phyloP scores from a whole-genome alignment of 53 echinoderm and acorn worm genomes.

The Antedon mediterranea region DNA sequence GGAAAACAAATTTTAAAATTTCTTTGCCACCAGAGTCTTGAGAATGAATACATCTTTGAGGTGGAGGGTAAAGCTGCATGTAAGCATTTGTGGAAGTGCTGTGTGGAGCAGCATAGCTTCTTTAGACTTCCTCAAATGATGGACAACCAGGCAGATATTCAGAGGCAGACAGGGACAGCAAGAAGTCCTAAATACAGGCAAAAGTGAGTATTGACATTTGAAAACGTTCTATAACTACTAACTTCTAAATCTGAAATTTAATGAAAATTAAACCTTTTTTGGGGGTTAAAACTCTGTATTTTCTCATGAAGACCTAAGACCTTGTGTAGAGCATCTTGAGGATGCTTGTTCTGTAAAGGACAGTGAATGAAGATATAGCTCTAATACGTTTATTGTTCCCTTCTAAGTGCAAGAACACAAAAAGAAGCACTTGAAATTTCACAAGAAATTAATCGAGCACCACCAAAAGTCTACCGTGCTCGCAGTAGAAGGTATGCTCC shows the following conservation, averaged over 20 bases:
- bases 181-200: constrained; percentile 38
- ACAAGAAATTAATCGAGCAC: constrained; percentile 41
- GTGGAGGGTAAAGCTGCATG: constrained; percentile 45
- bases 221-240: neutral
- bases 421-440: constrained; percentile 58
- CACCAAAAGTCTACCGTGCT: constrained; percentile 57
- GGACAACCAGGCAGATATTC: constrained; percentile 12
- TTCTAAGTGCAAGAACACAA: constrained; percentile 63
- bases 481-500: constrained; percentile 58
- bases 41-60: constrained; percentile 60
- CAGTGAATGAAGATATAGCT: constrained; percentile 15
- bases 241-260: no score
- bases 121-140: constrained; percentile 56
- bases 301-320: no score
- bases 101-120: constrained; percentile 96
- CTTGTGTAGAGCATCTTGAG: no score
- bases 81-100: constrained; percentile 87
- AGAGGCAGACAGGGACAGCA: constrained; percentile 31
- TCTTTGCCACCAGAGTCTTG: constrained; percentile 23
- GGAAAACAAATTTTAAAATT: neutral
- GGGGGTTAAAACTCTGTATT: no score
- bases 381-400: neutral
- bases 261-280: no score
- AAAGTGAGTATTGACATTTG: constrained; percentile 19
- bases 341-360: no score